Conservation (phyloP, 2,888 invertebrate species). For the Calephelis perditalis region DNA sequence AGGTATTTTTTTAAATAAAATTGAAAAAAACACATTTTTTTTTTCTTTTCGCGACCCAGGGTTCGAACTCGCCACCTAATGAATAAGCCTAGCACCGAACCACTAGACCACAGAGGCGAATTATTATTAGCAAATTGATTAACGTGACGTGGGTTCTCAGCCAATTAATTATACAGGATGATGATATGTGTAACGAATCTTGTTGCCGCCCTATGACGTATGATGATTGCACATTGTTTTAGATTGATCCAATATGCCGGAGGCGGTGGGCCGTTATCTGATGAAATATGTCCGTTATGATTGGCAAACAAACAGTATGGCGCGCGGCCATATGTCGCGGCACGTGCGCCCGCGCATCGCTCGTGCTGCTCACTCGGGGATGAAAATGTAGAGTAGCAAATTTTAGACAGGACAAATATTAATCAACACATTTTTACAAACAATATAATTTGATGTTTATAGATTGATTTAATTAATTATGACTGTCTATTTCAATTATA, state of each 20-base stretch:
- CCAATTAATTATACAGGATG: conserved; percentile 28
- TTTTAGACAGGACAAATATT: conserved; percentile 6
- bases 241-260: conserved; percentile 65
- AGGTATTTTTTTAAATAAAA: no score
- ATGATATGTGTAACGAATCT: conserved; percentile 54
- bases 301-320: conserved; percentile 78
- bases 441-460: no score
- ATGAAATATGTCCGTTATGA: conserved; percentile 79
- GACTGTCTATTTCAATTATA: no score
- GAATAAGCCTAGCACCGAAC: no score
- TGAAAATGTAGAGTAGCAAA: conserved; percentile 52
- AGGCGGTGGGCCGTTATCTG: conserved; percentile 72
- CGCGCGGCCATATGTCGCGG: conserved; percentile 73
- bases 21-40: no score
- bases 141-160: not conserved
- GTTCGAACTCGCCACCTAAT: no score
- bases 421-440: not conserved
- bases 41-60: no score
- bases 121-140: not conserved
- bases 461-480: no score
- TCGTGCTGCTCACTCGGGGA: conserved; percentile 68
- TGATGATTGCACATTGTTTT: conserved; percentile 72
- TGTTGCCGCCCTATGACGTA: conserved; percentile 48
- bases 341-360: conserved; percentile 73
- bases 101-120: no score